phyloP scores from a whole-genome alignment of 2,888 invertebrate genomes.

The Lithophane leautieri region DNA sequence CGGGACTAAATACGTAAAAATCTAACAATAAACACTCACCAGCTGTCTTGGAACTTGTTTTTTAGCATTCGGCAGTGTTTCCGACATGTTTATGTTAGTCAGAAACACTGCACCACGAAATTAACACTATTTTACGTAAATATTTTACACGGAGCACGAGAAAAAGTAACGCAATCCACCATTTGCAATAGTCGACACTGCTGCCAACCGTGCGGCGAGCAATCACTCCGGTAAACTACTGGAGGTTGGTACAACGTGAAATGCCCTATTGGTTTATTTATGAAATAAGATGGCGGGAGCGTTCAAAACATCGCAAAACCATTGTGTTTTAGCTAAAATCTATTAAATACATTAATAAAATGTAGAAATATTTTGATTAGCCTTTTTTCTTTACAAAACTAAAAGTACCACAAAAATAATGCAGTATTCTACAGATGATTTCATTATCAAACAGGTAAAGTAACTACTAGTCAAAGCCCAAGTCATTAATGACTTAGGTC shows the following conservation, averaged over 20 bases:
- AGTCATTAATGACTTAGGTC: not conserved
- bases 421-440: not conserved
- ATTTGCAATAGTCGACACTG: slow-evolving; percentile 90
- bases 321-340: slow-evolving; percentile 28
- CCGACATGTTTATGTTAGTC: slow-evolving; percentile 90
- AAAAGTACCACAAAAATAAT: slow-evolving; percentile 15
- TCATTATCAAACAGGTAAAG: not conserved
- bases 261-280: slow-evolving; percentile 85
- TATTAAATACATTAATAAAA: not conserved
- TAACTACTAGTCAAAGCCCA: not conserved
- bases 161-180: slow-evolving; percentile 91
- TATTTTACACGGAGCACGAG: slow-evolving; percentile 91
- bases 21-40: slow-evolving; percentile 91
- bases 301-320: slow-evolving; percentile 79
- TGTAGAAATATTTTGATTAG: not conserved
- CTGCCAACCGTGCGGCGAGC: slow-evolving; percentile 85
- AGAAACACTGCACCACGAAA: slow-evolving; percentile 89
- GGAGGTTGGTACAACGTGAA: slow-evolving; percentile 79
- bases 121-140: slow-evolving; percentile 91
- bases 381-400: slow-evolving; percentile 16
- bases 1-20: slow-evolving; percentile 90
- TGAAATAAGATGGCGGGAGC: slow-evolving; percentile 76
- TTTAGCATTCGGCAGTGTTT: slow-evolving; percentile 90
- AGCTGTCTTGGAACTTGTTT: slow-evolving; percentile 91
- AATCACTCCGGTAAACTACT: slow-evolving; percentile 84